Conservation (phyloP, 92 coral and sea anemone species). For the Scolanthus callimorphus region DNA sequence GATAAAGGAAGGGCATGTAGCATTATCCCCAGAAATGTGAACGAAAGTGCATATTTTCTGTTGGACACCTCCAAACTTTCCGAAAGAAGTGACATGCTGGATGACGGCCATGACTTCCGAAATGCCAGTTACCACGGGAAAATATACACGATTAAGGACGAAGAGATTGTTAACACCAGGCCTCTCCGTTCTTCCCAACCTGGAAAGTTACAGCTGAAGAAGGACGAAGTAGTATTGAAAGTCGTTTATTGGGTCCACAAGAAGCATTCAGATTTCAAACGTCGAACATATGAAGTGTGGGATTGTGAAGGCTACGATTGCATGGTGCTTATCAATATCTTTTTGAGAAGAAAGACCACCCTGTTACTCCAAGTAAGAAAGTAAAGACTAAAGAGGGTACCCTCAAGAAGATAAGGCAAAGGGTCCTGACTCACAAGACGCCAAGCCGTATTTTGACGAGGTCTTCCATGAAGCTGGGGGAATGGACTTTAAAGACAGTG, state of each 20-base stretch:
- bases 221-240: slow-evolving; percentile 12
- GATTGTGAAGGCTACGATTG: neutral
- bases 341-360: slow-evolving; percentile 24
- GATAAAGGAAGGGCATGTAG: slow-evolving; percentile 30
- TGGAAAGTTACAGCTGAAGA: slow-evolving; percentile 8
- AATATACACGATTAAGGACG: slow-evolving; percentile 7
- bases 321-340: slow-evolving; percentile 18
- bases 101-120: slow-evolving; percentile 22
- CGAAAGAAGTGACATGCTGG: slow-evolving; percentile 20
- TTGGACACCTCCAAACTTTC: slow-evolving; percentile 10
- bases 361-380: slow-evolving; percentile 19
- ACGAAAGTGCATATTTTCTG: slow-evolving; percentile 30
- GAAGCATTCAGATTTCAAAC: slow-evolving; percentile 45
- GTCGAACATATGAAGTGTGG: slow-evolving; percentile 19
- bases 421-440: neutral
- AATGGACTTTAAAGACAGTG: slow-evolving; percentile 7
- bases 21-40: slow-evolving; percentile 11
- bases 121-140: slow-evolving; percentile 31
- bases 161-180: neutral
- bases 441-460: slow-evolving; percentile 35
- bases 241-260: slow-evolving; percentile 28
- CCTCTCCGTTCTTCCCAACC: slow-evolving; percentile 4
- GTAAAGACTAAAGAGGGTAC: neutral
- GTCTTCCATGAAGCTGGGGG: slow-evolving; percentile 35
- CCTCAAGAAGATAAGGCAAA: neutral